These are phyloP conservation scores for Epinotia brunnichana DNA, from an alignment of 2,888 invertebrate species.

Conservation along the genomic window DNA sequence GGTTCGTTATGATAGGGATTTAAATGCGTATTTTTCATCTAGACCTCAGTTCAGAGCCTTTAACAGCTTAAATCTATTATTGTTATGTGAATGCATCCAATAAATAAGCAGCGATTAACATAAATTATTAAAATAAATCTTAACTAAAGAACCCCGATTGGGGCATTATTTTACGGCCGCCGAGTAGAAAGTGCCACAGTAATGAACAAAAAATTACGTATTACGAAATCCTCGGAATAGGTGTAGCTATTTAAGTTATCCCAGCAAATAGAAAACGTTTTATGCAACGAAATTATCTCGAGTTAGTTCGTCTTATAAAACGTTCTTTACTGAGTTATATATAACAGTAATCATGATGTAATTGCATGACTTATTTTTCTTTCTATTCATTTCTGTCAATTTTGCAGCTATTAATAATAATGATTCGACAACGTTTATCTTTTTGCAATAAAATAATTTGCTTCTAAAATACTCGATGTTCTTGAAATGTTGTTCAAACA, in stretches of 20 bases:
- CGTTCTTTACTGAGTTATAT: slow-evolving; percentile 10
- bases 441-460: slow-evolving; percentile 19
- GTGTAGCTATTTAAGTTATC: slow-evolving; percentile 30
- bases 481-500: slow-evolving; percentile 23
- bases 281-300: slow-evolving; percentile 31
- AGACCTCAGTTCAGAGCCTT: not conserved
- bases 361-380: slow-evolving; percentile 26
- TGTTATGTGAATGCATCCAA: not conserved
- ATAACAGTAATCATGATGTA: slow-evolving; percentile 23
- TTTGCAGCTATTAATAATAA: not conserved
- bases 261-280: slow-evolving; percentile 37
- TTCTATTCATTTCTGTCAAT: not conserved
- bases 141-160: slow-evolving; percentile 13
- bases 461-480: slow-evolving; percentile 23
- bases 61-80: not conserved
- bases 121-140: not conserved
- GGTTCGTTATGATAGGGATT: not conserved
- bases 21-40: not conserved
- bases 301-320: slow-evolving; percentile 23
- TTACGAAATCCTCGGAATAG: slow-evolving; percentile 31
- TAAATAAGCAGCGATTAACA: not conserved
- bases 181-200: slow-evolving; percentile 37
- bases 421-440: slow-evolving; percentile 1
- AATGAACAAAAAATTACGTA: slow-evolving; percentile 31
- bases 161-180: slow-evolving; percentile 28